Base-by-base conservation (phyloP, 2,888 invertebrate genomes). In the Reticulitermes lucifugus region DNA sequence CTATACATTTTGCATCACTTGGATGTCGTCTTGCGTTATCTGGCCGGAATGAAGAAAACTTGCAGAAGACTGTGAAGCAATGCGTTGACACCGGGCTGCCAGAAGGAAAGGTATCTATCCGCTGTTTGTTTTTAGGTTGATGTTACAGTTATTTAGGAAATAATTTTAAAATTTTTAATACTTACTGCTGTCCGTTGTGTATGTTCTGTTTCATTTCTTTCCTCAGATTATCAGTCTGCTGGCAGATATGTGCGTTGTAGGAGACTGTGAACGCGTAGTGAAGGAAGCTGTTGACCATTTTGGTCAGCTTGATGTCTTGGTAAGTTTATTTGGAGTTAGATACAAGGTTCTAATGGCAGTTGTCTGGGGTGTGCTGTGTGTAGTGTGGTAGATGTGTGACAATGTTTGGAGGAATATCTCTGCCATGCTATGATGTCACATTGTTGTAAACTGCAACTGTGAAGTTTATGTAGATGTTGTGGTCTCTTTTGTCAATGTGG, bases 1-100 rank as follows among this genome's bases (percentile, higher is more conserved):
- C 92, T 9, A 87, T 91, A 4, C 89, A 91, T 79, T 92, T 93
- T 88, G 89, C 91, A 6, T 88, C 89, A 84, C 88, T 90, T 59
- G 92, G 92, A 12, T 91, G 91, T 21, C 88, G 88, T 22, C 86
- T 93, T 41, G 89, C 90, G 21, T 86, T 92, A 5, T 89, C 89
- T 55, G 92, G 92, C 2, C 88, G 92, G 83, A 91, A 91, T 87
- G 86, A 86, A 35, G 90, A 90, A 21, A 91, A 90, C 84, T 88
- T 93, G 41, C 87, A 89, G 75, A 89, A 90, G 79, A 88, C 88
- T 22, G 82, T 65, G 14, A 46, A 85, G 18, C 79, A 86, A 14
- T 88, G 88, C 60, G 41, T 65, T 22, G 86, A 83, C 51, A 21
- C 29, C 22, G 86, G 85, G 25, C 25, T 83, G 12, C 21, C 86